A percentile compares a stretch with the other conserved stretches of the same genome.
phyloP scores from a whole-genome alignment of 1,140 invertebrate genomes.

The Antheraea mylitta region DNA sequence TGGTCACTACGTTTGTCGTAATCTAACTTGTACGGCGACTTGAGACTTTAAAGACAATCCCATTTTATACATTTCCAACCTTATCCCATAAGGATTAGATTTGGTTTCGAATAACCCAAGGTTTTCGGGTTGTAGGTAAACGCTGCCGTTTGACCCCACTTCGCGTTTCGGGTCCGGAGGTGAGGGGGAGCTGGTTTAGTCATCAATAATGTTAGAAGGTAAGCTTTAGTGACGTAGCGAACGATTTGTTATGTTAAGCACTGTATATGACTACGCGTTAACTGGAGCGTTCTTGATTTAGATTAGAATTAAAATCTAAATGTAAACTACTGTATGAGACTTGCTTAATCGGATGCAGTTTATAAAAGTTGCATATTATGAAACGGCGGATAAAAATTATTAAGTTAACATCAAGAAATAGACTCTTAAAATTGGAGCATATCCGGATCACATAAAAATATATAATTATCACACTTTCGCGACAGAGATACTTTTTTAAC shows the following conservation, averaged over 20 bases:
- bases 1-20: neutral
- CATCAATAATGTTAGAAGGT: conserved; percentile 74
- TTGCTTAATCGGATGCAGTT: neutral
- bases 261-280: conserved; percentile 4
- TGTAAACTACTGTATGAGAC: neutral
- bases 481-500: too few species aligned
- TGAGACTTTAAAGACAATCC: conserved; percentile 24
- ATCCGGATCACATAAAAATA: too few species aligned
- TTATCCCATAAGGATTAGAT: conserved; percentile 5
- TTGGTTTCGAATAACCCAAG: conserved; percentile 28
- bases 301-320: neutral
- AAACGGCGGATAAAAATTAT: too few species aligned
- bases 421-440: too few species aligned
- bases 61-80: conserved; percentile 21
- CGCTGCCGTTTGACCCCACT: conserved; percentile 72
- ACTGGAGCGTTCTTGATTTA: conserved; percentile 2
- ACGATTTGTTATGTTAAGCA: conserved; percentile 37
- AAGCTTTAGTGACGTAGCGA: conserved; percentile 61
- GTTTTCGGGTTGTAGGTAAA: conserved; percentile 44
- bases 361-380: too few species aligned
- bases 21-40: conserved; percentile 25
- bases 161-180: conserved; percentile 60
- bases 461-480: too few species aligned
- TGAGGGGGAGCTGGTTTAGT: conserved; percentile 59
- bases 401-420: too few species aligned